These are phyloP conservation scores for Sepioteuthis lessoniana DNA, from an alignment of 2,888 invertebrate genomes.

Conservation along the genomic window DNA sequence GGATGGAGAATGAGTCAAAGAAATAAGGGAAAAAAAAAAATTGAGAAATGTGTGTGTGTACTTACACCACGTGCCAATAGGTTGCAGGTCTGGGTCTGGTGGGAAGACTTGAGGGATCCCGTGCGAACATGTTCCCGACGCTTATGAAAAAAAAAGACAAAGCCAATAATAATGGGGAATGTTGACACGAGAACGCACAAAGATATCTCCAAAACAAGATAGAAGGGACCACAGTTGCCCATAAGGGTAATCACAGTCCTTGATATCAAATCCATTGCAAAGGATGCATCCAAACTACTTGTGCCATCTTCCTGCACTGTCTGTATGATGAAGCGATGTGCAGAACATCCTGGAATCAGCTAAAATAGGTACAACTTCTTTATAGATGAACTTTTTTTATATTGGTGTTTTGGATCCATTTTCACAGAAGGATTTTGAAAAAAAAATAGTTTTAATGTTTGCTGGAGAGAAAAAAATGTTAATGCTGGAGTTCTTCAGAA, in stretches of 20 bases:
- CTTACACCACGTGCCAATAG: constrained; percentile 64
- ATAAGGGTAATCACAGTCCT: constrained; percentile 44
- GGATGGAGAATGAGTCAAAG: neutral
- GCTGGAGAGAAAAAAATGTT: neutral
- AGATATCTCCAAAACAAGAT: constrained; percentile 52
- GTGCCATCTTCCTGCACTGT: neutral
- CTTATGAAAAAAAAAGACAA: constrained; percentile 64
- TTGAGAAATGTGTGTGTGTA: constrained; percentile 36
- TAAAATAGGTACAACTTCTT: neutral
- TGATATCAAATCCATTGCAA: constrained; percentile 42
- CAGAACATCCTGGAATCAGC: neutral
- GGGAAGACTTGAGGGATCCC: constrained; percentile 63
- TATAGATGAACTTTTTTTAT: neutral
- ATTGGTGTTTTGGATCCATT: neutral
- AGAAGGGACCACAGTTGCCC: constrained; percentile 44
- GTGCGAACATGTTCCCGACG: constrained; percentile 67
- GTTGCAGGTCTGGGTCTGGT: constrained; percentile 65
- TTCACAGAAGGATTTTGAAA: neutral
- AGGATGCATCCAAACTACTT: neutral
- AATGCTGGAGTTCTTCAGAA: neutral
- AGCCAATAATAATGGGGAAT: constrained; percentile 54
- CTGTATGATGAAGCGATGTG: neutral
- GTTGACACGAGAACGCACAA: constrained; percentile 54
- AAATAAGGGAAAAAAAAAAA: neutral
- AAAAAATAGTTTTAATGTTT: neutral